These are phyloP conservation scores for Gambusia affinis DNA, from an alignment of 2,113 vertebrate genomes.

Conservation along the genomic window DNA sequence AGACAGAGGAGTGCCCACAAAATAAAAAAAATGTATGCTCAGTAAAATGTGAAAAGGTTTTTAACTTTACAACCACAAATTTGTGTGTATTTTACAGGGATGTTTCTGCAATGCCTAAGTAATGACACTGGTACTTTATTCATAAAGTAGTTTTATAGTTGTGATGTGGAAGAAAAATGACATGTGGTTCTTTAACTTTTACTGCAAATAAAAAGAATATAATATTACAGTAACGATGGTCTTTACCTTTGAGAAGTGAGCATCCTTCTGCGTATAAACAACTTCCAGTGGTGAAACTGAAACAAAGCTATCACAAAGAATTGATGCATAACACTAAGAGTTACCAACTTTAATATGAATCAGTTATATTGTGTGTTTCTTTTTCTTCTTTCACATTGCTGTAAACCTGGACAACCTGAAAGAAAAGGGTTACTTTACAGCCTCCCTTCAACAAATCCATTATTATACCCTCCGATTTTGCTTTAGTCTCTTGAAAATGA, in stretches of 20 bases:
- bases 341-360: conserved; percentile 1
- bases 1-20: too few relatives aligned
- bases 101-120: too few relatives aligned
- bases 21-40: too few relatives aligned
- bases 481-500: conserved; percentile 9
- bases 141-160: too few relatives aligned
- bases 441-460: conserved; percentile 18
- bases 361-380: background rate
- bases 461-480: conserved; percentile 17
- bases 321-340: conserved; percentile 23
- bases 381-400: background rate
- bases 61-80: too few relatives aligned
- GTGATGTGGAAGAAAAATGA: too few relatives aligned
- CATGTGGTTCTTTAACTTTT: too few relatives aligned
- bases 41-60: too few relatives aligned
- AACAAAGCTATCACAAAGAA: background rate
- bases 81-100: too few relatives aligned
- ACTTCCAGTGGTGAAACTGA: background rate
- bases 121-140: too few relatives aligned
- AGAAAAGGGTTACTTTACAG: conserved; percentile 4
- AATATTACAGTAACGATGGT: background rate
- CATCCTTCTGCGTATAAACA: background rate
- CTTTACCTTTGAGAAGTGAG: background rate
- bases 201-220: too few relatives aligned
- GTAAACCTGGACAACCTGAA: background rate